phyloP scores from a whole-genome alignment of 1,140 invertebrate species.

The Planococcus citri region DNA sequence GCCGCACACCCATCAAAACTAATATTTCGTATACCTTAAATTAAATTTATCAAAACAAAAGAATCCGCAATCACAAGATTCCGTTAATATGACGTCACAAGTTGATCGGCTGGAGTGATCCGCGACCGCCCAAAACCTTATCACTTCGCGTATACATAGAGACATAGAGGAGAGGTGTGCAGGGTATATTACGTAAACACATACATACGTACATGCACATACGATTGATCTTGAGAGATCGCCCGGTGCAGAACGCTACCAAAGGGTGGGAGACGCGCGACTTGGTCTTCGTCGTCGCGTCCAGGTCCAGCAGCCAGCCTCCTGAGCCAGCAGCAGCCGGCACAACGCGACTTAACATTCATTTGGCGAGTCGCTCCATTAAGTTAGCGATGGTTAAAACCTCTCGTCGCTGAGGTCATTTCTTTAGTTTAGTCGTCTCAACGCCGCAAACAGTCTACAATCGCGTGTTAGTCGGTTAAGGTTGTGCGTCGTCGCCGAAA shows the following conservation, averaged over 20 bases:
- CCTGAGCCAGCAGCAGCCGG: too few species aligned
- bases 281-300: too few species aligned
- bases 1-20: neutral
- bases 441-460: neutral
- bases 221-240: neutral
- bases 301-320: too few species aligned
- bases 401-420: neutral
- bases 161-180: too few species aligned
- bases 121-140: neutral
- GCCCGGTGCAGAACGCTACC: neutral
- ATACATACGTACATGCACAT: too few species aligned
- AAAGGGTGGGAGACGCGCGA: too few species aligned
- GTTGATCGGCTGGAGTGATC: neutral
- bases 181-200: neutral
- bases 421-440: neutral
- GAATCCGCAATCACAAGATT: neutral
- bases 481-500: constrained; percentile 5
- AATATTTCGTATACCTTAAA: too few species aligned
- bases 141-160: neutral
- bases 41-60: neutral
- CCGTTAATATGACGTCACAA: neutral
- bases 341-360: neutral
- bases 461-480: constrained; percentile 5
- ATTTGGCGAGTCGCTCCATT: neutral
- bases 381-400: neutral